phyloP scores from a whole-genome alignment of 2,888 invertebrate species.

The Drosophila prolongata region DNA sequence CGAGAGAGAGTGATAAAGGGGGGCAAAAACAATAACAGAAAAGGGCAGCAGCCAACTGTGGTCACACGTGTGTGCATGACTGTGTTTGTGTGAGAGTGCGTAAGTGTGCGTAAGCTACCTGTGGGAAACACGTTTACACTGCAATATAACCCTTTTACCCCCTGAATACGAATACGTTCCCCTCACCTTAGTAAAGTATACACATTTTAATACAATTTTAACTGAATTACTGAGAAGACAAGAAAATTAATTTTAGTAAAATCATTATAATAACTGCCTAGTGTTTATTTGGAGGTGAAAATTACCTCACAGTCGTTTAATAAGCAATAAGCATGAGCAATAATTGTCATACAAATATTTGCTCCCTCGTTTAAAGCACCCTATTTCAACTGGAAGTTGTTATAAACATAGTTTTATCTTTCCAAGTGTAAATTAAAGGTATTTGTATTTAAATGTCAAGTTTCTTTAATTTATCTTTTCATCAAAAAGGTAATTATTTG shows the following conservation, averaged over 20 bases:
- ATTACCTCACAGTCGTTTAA: too few relatives aligned
- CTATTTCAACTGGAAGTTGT: too few relatives aligned
- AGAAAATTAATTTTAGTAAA: too few relatives aligned
- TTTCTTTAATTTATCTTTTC: too few relatives aligned
- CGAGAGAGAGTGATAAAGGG: background rate
- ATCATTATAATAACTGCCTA: too few relatives aligned
- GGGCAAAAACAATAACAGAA: constrained; percentile 19
- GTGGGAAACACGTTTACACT: constrained; percentile 71
- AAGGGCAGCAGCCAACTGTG: constrained; percentile 56
- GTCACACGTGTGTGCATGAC: constrained; percentile 10
- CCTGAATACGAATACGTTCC: background rate
- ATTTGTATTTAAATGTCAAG: background rate
- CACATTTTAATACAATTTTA: too few relatives aligned
- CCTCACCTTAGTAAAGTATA: background rate
- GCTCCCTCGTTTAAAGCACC: too few relatives aligned
- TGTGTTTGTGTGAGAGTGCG: constrained; percentile 13
- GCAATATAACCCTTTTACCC: constrained; percentile 28
- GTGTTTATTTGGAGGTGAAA: too few relatives aligned
- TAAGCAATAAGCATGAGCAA: too few relatives aligned
- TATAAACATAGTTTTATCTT: background rate
- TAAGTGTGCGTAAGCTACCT: constrained; percentile 53
- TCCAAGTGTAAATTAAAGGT: background rate
- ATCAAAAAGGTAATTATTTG: too few relatives aligned
- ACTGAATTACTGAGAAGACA: too few relatives aligned
- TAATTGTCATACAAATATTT: too few relatives aligned